Evolutionary conservation across 1,140 invertebrate species (phyloP).

Genomic region (Drosophila melanica): DNA sequence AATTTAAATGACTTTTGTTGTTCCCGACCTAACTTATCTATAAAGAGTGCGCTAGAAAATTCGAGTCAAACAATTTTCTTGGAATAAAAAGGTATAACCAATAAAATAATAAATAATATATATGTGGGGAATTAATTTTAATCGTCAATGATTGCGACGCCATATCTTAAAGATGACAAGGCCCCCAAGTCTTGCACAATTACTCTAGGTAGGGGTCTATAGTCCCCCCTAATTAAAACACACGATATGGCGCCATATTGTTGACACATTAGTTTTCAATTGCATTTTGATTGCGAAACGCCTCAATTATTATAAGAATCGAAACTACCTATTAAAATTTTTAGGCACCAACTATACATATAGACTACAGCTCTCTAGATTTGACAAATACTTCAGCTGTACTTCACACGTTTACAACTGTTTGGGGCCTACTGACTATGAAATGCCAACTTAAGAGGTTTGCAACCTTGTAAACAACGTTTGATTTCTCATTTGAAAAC

Average conservation of each 20-base stretch:
- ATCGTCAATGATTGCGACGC: not conserved
- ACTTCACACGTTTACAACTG: constrained; percentile 5
- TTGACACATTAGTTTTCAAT: constrained; percentile 10
- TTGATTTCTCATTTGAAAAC: constrained; percentile 4
- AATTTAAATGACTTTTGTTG: constrained; percentile 23
- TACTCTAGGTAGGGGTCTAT: constrained; percentile 11
- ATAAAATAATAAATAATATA: not conserved
- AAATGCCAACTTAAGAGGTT: not conserved
- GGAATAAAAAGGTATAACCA: not conserved
- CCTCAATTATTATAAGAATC: not conserved
- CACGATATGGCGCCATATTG: constrained; percentile 26
- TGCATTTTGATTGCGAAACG: constrained; percentile 14
- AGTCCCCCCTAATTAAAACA: constrained; percentile 14
- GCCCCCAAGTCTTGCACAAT: constrained; percentile 15
- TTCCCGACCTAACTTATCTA: constrained; percentile 25
- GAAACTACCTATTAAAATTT: not conserved
- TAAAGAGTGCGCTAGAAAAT: constrained; percentile 10
- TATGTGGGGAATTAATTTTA: constrained; percentile 23
- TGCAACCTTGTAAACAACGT: not conserved
- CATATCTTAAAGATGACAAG: constrained; percentile 25
- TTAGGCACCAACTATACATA: constrained; percentile 6
- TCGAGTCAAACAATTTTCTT: not conserved
- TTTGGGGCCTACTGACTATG: constrained; percentile 9
- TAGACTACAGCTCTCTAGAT: not conserved
- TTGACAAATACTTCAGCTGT: constrained; percentile 10